Evolutionary conservation across 2,113 vertebrate species (phyloP).

Genomic region (Reinhardtius hippoglossoides): DNA sequence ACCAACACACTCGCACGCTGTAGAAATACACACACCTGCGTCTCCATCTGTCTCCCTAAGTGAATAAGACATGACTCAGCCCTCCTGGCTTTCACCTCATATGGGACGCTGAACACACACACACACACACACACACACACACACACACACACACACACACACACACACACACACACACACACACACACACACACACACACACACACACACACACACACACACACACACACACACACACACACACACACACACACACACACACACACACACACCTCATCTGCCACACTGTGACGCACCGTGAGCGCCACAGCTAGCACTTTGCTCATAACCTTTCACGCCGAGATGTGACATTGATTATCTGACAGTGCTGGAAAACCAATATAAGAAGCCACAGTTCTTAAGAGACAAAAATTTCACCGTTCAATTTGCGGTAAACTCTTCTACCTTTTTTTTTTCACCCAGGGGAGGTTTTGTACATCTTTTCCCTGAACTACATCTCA

Average conservation of each 20-base stretch:
- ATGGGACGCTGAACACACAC: constrained; percentile 56
- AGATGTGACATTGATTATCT: constrained; percentile 55
- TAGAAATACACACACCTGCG: constrained; percentile 64
- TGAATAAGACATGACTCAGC: constrained; percentile 72
- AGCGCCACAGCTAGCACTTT: constrained; percentile 43
- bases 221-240: neutral
- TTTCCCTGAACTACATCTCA: constrained; percentile 26
- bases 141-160: neutral
- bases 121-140: constrained; percentile 24
- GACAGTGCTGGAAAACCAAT: constrained; percentile 37
- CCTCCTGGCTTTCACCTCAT: constrained; percentile 65
- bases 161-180: constrained; percentile 42
- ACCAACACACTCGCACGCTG: constrained; percentile 30
- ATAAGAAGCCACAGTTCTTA: constrained; percentile 5
- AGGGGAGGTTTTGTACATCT: constrained; percentile 17
- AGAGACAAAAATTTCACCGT: constrained; percentile 34
- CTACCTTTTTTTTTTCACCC: constrained; percentile 39
- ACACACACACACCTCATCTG: constrained; percentile 21
- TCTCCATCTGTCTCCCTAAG: constrained; percentile 74
- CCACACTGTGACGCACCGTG: constrained; percentile 14
- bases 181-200: constrained; percentile 38
- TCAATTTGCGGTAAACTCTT: constrained; percentile 46
- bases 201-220: constrained; percentile 11
- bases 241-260: constrained; percentile 55
- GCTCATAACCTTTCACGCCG: constrained; percentile 51